A percentile compares a stretch with the other conserved stretches of the same genome.
Conservation (phyloP, 2,113 vertebrate species). For the Diphyllodes magnificus region DNA sequence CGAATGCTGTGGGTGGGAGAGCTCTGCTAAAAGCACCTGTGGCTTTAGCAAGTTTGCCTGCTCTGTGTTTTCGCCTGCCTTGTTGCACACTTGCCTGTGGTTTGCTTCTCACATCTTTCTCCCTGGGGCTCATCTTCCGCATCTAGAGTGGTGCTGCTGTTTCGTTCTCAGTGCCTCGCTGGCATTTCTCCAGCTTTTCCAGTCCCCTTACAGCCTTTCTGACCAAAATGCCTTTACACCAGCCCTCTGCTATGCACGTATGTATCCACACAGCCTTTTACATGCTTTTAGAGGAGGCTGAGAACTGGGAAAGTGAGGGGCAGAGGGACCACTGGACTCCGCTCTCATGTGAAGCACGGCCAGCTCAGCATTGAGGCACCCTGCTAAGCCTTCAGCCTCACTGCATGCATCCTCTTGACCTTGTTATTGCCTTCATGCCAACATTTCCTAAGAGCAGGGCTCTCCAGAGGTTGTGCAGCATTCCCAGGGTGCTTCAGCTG, state of each 20-base stretch:
- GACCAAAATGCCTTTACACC: not conserved
- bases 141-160: rapidly evolving
- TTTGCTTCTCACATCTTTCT: not conserved
- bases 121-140: rapidly evolving
- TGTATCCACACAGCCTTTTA: not conserved
- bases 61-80: not conserved
- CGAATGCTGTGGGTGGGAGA: not conserved
- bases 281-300: not conserved
- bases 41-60: not conserved
- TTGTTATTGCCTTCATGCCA: not conserved
- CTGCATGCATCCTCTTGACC: not conserved
- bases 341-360: rapidly evolving
- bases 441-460: not conserved
- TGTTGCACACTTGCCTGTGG: rapidly evolving
- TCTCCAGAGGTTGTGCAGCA: not conserved
- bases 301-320: not conserved
- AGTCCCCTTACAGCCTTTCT: not conserved
- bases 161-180: rapidly evolving
- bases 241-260: not conserved
- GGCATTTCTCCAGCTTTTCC: not conserved
- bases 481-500: not conserved
- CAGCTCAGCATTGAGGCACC: rapidly evolving
- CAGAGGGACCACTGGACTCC: not conserved
- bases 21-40: not conserved
- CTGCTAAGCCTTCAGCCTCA: rapidly evolving